Conservation (phyloP, 2,888 invertebrate species). For the Tenthredo distinguenda region DNA sequence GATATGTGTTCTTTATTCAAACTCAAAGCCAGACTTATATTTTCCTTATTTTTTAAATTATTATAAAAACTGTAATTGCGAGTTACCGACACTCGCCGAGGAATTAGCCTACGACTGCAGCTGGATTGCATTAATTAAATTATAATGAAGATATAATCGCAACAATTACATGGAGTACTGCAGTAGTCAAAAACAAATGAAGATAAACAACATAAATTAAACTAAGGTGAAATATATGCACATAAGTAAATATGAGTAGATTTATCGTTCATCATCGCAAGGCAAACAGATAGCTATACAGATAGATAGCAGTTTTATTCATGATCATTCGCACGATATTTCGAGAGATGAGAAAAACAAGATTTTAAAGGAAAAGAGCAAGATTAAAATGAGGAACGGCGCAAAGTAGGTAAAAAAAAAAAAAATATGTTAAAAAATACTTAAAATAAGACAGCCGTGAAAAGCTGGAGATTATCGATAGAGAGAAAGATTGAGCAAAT, state of each 20-base stretch:
- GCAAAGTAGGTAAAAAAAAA: not conserved
- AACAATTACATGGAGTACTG: not conserved
- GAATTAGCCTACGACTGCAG: not conserved
- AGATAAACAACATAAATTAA: not conserved
- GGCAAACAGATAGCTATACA: not conserved
- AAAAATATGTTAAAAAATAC: not conserved
- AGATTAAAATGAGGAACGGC: not conserved
- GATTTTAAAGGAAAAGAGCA: not conserved
- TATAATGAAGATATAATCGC: not conserved
- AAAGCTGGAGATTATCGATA: too few species aligned
- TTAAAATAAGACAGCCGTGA: not conserved
- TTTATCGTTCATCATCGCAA: not conserved
- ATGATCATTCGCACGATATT: too few species aligned
- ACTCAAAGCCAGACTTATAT: not conserved
- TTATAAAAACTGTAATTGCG: not conserved
- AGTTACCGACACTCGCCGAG: not conserved
- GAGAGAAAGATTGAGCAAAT: not conserved
- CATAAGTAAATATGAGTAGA: not conserved
- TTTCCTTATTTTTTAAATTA: not conserved
- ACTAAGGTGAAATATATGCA: not conserved
- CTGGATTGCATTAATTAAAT: not conserved
- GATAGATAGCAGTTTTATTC: conserved; percentile 2
- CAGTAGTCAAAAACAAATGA: not conserved
- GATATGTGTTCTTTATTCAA: not conserved
- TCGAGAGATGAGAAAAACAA: not conserved